Conservation (phyloP, 2,888 invertebrate genomes). For the Sarcophaga carnaria region DNA sequence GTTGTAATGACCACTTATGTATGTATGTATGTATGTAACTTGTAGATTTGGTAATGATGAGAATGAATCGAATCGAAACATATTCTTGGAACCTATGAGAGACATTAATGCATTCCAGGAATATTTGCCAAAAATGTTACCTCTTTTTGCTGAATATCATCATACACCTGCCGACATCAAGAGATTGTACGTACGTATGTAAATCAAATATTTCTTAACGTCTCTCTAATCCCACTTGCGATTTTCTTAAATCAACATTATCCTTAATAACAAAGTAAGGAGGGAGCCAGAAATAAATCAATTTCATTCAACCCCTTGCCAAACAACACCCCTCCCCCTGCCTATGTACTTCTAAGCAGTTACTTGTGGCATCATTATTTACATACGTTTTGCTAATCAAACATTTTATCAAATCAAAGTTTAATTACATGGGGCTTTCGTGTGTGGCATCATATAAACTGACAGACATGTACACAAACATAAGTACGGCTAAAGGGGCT, state of each 20-base stretch:
- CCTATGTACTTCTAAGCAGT: background rate
- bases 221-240: background rate
- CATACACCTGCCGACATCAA: no score
- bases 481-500: background rate
- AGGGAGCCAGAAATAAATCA: background rate
- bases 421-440: background rate
- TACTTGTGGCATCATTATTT: background rate
- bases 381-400: conserved; percentile 16
- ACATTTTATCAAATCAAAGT: conserved; percentile 41
- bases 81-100: no score
- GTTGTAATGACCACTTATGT: no score
- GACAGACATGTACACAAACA: background rate
- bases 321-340: background rate
- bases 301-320: background rate
- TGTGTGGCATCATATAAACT: background rate
- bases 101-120: no score
- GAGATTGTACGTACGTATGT: no score
- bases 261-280: background rate
- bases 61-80: no score
- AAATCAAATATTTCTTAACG: no score
- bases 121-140: no score
- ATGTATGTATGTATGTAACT: no score
- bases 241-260: background rate
- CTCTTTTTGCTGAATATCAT: no score
- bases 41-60: no score